Evolutionary conservation across 53 echinoderm and acorn worm genomes (phyloP), one percentile per base, ranked within the genome.

Genomic region (Arbacia lixula): DNA sequence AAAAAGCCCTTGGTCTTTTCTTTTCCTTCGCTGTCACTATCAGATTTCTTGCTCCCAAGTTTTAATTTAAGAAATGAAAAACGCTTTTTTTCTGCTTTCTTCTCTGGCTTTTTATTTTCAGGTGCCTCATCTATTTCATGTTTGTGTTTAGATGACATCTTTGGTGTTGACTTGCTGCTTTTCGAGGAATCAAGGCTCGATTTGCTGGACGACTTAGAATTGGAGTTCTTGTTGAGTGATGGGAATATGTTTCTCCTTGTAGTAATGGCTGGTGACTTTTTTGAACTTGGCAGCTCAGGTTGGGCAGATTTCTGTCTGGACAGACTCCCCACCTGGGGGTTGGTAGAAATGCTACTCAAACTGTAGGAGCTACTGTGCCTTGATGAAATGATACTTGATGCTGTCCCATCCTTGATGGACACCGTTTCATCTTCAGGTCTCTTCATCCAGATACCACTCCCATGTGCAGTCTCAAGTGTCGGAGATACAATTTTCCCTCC

Each of bases 11-110:
- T 81, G 36, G 41, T 81, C 22, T 81, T 81, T 61, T 80, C 69
- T 32, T 68, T 86, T 55, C 83, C 76, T 77, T 91, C 43, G 68
- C 68, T 71, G 26, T 89, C 66, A 30, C 84, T 69, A 12, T 86
- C 86, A 53, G 86, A 76, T 51, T 93, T 93, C 56, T 90, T 93
- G 28, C 86, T 78, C 19, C 93, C 85, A 4, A 90, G 51, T 49
- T 83, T 92, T 56, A 96, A 87, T 72, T 94, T 96, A 61, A 96
- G 84, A 83, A 96, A 96, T 56, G 96, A 96, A 71, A 96, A 96
- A 66, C 90, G 76, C 64, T 91, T 93, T 86, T 96, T 96, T 11
- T 93, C 93, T 42, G 72, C 64, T 62, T 95, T 95, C 68, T 95
- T 92, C 71, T 92, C 92, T 9, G 46, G 74, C 43, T 90, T 87